Base-by-base conservation (phyloP, 2,888 invertebrate species). In the Tetramorium bicarinatum region DNA sequence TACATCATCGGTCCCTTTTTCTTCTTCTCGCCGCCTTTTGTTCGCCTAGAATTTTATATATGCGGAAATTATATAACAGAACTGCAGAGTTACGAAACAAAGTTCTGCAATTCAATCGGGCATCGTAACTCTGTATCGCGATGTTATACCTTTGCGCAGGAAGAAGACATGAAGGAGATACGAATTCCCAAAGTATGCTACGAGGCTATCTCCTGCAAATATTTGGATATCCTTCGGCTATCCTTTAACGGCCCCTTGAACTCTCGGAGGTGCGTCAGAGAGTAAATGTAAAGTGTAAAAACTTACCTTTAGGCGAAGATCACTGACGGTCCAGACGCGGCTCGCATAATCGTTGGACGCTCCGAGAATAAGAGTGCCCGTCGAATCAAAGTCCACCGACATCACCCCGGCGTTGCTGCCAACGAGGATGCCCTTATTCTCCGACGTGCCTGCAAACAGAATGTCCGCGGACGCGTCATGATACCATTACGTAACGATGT, bases 341-440 rank as follows among this genome's bases (percentile, higher is more conserved):
- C 98, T 98, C 25, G 99, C 99, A 95, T 98, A 99, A 95, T 99
- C 99, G 95, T 99, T 99, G 62, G 99, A 99, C 67, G 99, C 98
- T 21, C 98, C 99, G 79, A 99, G 96, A 85, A 99, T 96, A 93
- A 97, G 96, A 15, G 97, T 96, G 77, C 99, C 99, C 82, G 99
- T 98, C 59, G 97, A 96, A 95, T 99, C 99, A 95, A 99, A 99
- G 94, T 99, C 99, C 84, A 99, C 97, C 0, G 99, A 98, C 97
- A 99, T 99, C 34, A 99, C 98, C 71, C 98, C 98, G 29, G 98
- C 98, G 95, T 99, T 99, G 93, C 99, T 99, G 9, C 99, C 99
- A 38, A 97, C 97, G 85, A 99, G 96, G 66, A 97, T 96, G 38
- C 98, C 98, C 94, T 97, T 97, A 90, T 96, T 96, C 93, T 98